phyloP scores from a whole-genome alignment of 2,113 vertebrate genomes.

The Ptilonorhynchus violaceus region DNA sequence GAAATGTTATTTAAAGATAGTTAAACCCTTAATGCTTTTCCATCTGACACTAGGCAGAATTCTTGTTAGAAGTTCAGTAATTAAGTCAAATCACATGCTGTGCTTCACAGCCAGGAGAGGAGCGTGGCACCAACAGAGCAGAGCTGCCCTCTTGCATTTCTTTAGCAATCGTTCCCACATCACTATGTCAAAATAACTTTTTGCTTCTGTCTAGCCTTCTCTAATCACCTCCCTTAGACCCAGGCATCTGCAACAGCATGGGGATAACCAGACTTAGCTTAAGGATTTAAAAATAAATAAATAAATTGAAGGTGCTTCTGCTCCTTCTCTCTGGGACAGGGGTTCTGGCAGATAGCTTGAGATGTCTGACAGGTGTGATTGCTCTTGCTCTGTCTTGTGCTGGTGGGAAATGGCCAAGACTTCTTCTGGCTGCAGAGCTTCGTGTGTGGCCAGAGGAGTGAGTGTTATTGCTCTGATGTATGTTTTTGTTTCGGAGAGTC shows the following conservation, averaged over 20 bases:
- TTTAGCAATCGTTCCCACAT: constrained; percentile 37
- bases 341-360: not conserved
- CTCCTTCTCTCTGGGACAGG: rapidly evolving
- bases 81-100: constrained; percentile 45
- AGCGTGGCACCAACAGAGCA: not conserved
- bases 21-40: constrained; percentile 4
- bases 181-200: not conserved
- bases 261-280: not conserved
- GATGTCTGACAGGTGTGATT: not conserved
- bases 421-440: not conserved
- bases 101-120: not conserved
- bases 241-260: not conserved
- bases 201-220: not conserved
- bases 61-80: constrained; percentile 35
- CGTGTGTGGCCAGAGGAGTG: not conserved
- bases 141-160: constrained; percentile 53
- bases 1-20: not conserved
- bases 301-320: not conserved
- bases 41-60: not conserved
- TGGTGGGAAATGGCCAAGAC: no score
- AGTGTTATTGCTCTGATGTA: not conserved
- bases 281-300: not conserved
- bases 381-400: not conserved
- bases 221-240: not conserved
- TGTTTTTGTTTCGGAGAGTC: not conserved